Percentiles rank a stretch among this genome's conserved stretches.
Conservation (phyloP, 2,797 vertebrate genomes). For the Tenualosa ilisha region DNA sequence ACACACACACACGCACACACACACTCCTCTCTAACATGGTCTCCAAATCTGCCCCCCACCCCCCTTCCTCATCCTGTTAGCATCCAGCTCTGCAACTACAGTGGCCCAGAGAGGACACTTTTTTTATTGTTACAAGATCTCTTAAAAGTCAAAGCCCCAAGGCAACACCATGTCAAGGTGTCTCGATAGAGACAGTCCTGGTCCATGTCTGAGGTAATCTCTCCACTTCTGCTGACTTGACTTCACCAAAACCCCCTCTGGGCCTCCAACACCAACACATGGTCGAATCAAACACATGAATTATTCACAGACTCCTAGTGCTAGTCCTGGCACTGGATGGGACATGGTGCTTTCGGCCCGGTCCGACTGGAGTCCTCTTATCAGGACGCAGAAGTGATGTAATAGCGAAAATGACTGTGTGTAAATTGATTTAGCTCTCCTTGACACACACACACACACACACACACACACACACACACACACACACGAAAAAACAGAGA, state of each 20-base stretch:
- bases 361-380: slow-evolving; percentile 81
- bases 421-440: slow-evolving; percentile 81
- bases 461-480: slow-evolving; percentile 34
- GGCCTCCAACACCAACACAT: slow-evolving; percentile 32
- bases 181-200: slow-evolving; percentile 73
- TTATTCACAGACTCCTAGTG: slow-evolving; percentile 54
- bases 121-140: slow-evolving; percentile 69
- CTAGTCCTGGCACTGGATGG: background rate
- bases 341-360: slow-evolving; percentile 59
- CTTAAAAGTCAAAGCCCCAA: slow-evolving; percentile 82
- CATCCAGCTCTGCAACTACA: background rate
- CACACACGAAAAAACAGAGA: slow-evolving; percentile 5
- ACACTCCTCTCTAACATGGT: background rate
- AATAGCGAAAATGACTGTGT: slow-evolving; percentile 81
- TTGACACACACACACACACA: slow-evolving; percentile 66
- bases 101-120: background rate
- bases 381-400: slow-evolving; percentile 76
- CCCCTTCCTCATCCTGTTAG: background rate
- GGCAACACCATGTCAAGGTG: slow-evolving; percentile 66
- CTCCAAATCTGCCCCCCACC: background rate
- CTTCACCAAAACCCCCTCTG: slow-evolving; percentile 25
- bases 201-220: slow-evolving; percentile 71
- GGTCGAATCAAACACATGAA: slow-evolving; percentile 60
- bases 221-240: slow-evolving; percentile 40
- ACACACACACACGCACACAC: slow-evolving; percentile 13